Percentiles rank a stretch among this genome's conserved stretches.
Evolutionary conservation across 2,888 invertebrate genomes (phyloP).

Genomic region (Morpho achilles): DNA sequence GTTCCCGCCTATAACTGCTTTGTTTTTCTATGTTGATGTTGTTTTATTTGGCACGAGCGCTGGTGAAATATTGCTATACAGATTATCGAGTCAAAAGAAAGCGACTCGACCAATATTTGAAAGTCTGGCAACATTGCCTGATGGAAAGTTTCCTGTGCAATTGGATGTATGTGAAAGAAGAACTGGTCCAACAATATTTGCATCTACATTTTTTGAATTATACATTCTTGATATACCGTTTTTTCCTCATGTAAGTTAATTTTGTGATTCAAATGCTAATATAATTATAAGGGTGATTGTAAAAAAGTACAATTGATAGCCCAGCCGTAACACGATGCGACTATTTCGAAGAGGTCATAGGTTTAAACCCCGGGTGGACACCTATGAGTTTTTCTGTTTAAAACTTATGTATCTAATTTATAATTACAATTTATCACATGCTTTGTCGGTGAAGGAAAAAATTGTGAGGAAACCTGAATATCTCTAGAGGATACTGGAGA

Average conservation of each 20-base stretch:
- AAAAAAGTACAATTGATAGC: too few relatives aligned
- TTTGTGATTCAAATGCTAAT: not conserved
- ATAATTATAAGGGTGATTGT: too few relatives aligned
- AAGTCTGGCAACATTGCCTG: slow-evolving; percentile 45
- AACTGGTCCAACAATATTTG: slow-evolving; percentile 53
- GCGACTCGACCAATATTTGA: slow-evolving; percentile 50
- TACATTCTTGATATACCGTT: slow-evolving; percentile 51
- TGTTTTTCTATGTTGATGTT: slow-evolving; percentile 62
- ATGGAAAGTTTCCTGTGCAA: slow-evolving; percentile 55
- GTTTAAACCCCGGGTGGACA: too few relatives aligned
- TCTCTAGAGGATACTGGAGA: too few relatives aligned
- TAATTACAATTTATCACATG: too few relatives aligned
- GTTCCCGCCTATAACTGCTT: slow-evolving; percentile 56
- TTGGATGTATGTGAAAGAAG: slow-evolving; percentile 60
- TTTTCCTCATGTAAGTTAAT: slow-evolving; percentile 55
- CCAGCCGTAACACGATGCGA: too few relatives aligned
- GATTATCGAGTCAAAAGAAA: slow-evolving; percentile 49
- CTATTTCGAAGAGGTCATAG: too few relatives aligned
- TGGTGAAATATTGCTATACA: slow-evolving; percentile 57
- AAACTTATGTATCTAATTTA: too few relatives aligned
- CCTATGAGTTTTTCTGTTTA: too few relatives aligned
- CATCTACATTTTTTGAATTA: slow-evolving; percentile 55
- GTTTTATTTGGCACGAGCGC: slow-evolving; percentile 52
- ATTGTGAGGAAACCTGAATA: too few relatives aligned
- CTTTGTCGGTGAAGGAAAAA: too few relatives aligned